Evolutionary conservation across 2,113 vertebrate species (phyloP).

Genomic region (Corydoras maculifer): DNA sequence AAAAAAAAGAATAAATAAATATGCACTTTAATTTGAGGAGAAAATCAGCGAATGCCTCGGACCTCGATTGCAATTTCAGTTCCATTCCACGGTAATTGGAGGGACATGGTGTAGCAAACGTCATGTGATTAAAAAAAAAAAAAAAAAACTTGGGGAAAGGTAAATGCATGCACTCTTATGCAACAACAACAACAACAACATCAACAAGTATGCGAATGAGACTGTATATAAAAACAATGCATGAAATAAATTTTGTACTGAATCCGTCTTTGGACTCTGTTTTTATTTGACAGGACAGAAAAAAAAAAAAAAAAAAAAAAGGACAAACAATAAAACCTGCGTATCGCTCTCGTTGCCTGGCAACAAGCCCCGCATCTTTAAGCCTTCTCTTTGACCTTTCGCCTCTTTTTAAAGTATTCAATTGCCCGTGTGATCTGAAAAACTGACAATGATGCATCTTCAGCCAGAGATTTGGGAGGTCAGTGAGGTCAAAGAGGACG

Average conservation of each 20-base stretch:
- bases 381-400: slow-evolving; percentile 44
- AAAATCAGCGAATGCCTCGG: slow-evolving; percentile 4
- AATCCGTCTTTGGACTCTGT: slow-evolving; percentile 67
- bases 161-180: slow-evolving; percentile 99
- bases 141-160: slow-evolving; percentile 74
- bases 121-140: slow-evolving; percentile 16
- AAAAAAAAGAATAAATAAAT: slow-evolving; percentile 47
- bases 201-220: slow-evolving; percentile 59
- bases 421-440: slow-evolving; percentile 3
- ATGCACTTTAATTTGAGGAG: slow-evolving; percentile 51
- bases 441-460: background rate
- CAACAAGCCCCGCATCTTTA: slow-evolving; percentile 29
- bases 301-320: too few species aligned
- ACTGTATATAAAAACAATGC: slow-evolving; percentile 80
- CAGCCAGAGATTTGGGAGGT: slow-evolving; percentile 6
- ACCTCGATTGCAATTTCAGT: slow-evolving; percentile 45
- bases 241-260: slow-evolving; percentile 99
- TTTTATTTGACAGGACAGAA: slow-evolving; percentile 63
- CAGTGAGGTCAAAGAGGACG: slow-evolving; percentile 39
- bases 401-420: slow-evolving; percentile 17
- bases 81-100: slow-evolving; percentile 44
- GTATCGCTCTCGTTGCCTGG: slow-evolving; percentile 49
- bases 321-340: slow-evolving; percentile 41
- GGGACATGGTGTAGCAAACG: slow-evolving; percentile 4
- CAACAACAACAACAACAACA: slow-evolving; percentile 64